Base-by-base conservation (phyloP, 2,888 invertebrate species). In the Drosophila paracracens region DNA sequence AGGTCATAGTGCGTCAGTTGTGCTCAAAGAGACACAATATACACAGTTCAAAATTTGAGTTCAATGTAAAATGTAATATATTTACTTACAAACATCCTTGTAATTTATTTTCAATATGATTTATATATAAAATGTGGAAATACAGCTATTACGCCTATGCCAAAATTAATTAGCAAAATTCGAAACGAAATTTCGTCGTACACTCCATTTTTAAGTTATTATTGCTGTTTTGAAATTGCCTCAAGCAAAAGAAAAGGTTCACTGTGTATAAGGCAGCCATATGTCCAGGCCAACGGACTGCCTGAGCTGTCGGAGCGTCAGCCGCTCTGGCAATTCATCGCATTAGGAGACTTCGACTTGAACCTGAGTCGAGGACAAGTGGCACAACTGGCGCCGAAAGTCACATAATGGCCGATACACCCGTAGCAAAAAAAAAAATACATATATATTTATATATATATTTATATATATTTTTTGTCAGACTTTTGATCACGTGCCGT, bases 401-500 rank as follows among this genome's bases (percentile, higher is more conserved):
- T 73, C 83, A 83, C 78, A 83, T 78, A 76, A 69, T 68, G 63
- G 60, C 48, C 53, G 2, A 46, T 54, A 69, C 46, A 43, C 36
- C 7, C 27, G 13, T 56, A 43, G 51, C 67, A 56, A 33, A 50
- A 27, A 33, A 11, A 33, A 35, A 21, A 4, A 40, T 27, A n/a
- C 40, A 65, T 29, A 43, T n/a, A 10, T 4, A 10, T 21, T 21
- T 18, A 56, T 58, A 51, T 53, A 33, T 38, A 25, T 35, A 33
- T 33, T 1, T 33, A 33, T 33, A 33, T 31, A 31, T 57, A 57
- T 40, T 62, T 56, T 46, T 27, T 53, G 67, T 52, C 79, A 70
- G 80, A 57, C 27, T 64, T 48, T 82, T 78, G 84, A 90, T 90
- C 90, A 91, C 90, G 91, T 91, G 88, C 90, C 83, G 73, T 70